Evolutionary conservation across 2,888 invertebrate genomes (phyloP), one percentile per base, ranked within the genome.

Genomic region (Furcula furcula): DNA sequence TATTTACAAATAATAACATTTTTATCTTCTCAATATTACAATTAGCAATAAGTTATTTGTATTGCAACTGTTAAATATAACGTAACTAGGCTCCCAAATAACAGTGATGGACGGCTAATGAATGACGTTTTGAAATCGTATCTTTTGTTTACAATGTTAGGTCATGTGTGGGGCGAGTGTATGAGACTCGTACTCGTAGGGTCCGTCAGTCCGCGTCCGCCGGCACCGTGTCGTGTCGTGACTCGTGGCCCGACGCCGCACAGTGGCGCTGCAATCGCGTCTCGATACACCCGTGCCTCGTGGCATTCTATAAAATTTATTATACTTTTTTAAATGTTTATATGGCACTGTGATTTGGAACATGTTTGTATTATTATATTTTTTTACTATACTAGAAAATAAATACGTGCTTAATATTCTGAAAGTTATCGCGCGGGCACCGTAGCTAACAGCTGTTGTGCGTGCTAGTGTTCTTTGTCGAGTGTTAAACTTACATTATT

Each of bases 161-260:
- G 42, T 55, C 38, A 29, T 26, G 42, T 46, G 45, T 40, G 43
- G 34, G 40, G 45, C 31, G 31, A 31, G 34, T 37, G 40, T n/a
- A n/a, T n/a, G n/a, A n/a, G n/a, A n/a, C n/a, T n/a, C 18, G 33
- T 31, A 29, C 32, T 26, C 29, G 43, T 31, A 44, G 32, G 45
- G 46, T 42, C 45, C 38, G 42, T 59, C 68, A 69, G 71, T 69
- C 40, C 55, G 66, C 58, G 61, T 49, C 44, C 42, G 63, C 38
- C 64, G 51, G 46, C 54, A 39, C 25, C 53, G 46, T n/a, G n/a
- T n/a, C n/a, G n/a, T n/a, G n/a, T 44, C 41, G 52, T 45, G 49
- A 51, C 51, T 48, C 48, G 51, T 29, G 12, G 19, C n/a, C 15
- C 25, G 7, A 14, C 29, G 31, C 20, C 29, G 25, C 37, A 35